Base-by-base conservation (phyloP, 2,113 vertebrate genomes). In the Acanthisitta chloris region DNA sequence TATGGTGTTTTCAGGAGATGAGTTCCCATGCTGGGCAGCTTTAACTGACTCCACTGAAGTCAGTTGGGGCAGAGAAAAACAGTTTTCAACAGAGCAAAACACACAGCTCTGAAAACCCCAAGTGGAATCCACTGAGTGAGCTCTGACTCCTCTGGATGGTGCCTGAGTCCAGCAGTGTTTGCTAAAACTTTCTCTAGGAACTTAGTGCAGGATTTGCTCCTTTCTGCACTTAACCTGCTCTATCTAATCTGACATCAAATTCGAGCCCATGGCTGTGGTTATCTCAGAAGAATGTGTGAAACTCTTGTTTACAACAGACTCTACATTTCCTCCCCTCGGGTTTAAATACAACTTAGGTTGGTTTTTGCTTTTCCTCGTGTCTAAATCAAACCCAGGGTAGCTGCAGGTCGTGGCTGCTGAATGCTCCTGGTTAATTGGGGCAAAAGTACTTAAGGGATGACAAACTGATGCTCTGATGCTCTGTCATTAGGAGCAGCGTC, bases 271-370 rank as follows among this genome's bases (percentile, higher is more conserved):
- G 55, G 3, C 81, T 81, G 91, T 21, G 70, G 52, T 87, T 87
- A 20, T 69, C 81, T 81, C 45, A 12, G 0, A 67, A 74, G 67
- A 84, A 42, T 1, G 17, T 89, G 81, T 89, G 93, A 92, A 95
- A 89, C 85, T 48, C 73, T 76, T 94, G 73, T 85, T 96, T 85
- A 94, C 83, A 92, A 69, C 24, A 9, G 86, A 65, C 91, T 89
- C 77, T 11, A 9, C 20, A 1, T 92, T 92, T 95, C 94, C 89
- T 94, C 43, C 72, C 34, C 4, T 70, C 43, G 3, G 55, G 18
- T 78, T 67, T 42, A 46, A 42, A 51, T 55, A 21, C 36, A 33
- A 6, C 12, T 57, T 65, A 26, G 78, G 69, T 23, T 33, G 17
- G 38, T 40, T 34, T 36, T 59, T 51, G 25, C 12, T 12, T 71